Evolutionary conservation across 2,113 vertebrate species (phyloP), one percentile per base, ranked within the genome.

Genomic region (Python bivittatus): DNA sequence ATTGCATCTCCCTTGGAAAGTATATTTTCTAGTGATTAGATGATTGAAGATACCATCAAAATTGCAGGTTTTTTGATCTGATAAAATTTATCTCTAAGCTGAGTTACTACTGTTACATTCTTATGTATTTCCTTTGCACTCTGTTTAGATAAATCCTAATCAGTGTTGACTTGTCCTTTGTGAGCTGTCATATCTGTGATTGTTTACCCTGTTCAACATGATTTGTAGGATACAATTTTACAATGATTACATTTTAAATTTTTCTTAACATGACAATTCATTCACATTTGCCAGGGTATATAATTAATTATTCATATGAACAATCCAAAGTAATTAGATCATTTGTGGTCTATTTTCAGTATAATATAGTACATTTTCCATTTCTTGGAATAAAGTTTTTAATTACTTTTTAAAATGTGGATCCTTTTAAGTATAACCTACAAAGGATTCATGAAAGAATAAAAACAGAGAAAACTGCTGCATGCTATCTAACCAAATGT

Each of bases 171-270:
- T 96, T 91, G 84, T 92, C 85, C 93, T 53, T 93, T 86, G n/a
- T 93, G 89, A 91, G 92, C 93, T 92, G 90, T 84, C 85, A 93
- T 95, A 93, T 94, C 94, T 93, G 4, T 94, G 89, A 93, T 96
- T 96, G 94, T 93, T 92, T 95, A 88, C 91, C 90, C 95, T 95
- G 93, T 95, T 95, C 0, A 0, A 91, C 94, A 72, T 90, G 90
- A 93, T 95, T 96, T 97, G 88, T 93, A 86, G 84, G 89, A 68
- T 93, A 93, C 90, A n/a, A 94, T 95, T 95, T 95, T 95, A 94
- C 91, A 96, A 95, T 38, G 93, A 79, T 92, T 95, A 95, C 29
- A 90, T 53, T 61, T 90, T 89, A 94, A 93, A 94, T 95, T 91
- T 95, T 92, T 56, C 89, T 93, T 96, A 94, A 90, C 72, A 7